phyloP scores from a whole-genome alignment of 2,888 invertebrate species.

The Cataglyphis rosenhaueri region DNA sequence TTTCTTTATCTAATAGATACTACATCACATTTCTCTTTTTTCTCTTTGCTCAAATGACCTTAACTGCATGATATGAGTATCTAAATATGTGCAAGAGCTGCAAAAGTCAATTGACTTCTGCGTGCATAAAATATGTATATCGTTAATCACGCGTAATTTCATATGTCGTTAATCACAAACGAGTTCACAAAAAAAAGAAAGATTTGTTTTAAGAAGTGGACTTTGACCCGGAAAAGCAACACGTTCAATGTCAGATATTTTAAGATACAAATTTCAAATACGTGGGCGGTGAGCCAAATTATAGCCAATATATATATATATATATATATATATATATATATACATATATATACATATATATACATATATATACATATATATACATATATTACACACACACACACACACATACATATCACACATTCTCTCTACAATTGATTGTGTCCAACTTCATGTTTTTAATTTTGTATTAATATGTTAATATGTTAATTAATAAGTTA shows the following conservation, averaged over 20 bases:
- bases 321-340: too few species aligned
- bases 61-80: background rate
- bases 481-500: background rate
- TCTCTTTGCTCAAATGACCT: background rate
- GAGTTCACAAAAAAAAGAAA: background rate
- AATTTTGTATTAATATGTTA: background rate
- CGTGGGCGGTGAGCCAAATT: background rate
- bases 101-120: conserved; percentile 26
- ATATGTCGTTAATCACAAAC: background rate
- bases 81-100: background rate
- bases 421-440: background rate
- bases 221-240: background rate
- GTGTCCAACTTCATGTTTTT: background rate
- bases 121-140: background rate
- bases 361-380: too few species aligned
- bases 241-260: background rate
- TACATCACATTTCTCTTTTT: background rate
- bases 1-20: background rate
- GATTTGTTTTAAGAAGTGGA: conserved; percentile 5
- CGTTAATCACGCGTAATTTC: background rate
- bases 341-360: background rate
- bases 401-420: background rate
- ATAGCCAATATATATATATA: background rate
- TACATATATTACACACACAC: too few species aligned
- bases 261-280: background rate